Evolutionary conservation across 2,113 vertebrate genomes (phyloP).

Genomic region (Lampris incognitus): DNA sequence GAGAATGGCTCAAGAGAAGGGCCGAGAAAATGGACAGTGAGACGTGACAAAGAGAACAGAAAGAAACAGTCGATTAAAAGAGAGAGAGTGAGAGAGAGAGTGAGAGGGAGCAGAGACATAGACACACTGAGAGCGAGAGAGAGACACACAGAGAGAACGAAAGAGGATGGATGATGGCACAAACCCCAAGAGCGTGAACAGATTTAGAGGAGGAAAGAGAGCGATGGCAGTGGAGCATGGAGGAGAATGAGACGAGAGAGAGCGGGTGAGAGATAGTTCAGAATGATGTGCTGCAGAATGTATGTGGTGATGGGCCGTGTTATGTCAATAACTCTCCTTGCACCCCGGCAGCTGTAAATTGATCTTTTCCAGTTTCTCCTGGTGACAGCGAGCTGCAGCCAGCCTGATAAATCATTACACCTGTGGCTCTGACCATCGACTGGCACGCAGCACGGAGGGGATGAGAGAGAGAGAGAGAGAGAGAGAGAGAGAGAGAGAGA

Average conservation of each 20-base stretch:
- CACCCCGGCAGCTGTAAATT: constrained; percentile 92
- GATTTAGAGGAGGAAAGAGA: neutral
- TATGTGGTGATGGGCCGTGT: constrained; percentile 84
- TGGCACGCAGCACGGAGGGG: constrained; percentile 69
- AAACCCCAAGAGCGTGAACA: neutral
- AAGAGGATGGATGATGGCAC: neutral
- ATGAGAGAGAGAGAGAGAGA: neutral
- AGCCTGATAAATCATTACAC: constrained; percentile 91
- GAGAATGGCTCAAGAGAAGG: too few relatives aligned
- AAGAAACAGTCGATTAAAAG: neutral
- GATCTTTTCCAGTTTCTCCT: constrained; percentile 95
- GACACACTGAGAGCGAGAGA: neutral
- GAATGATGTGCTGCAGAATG: neutral
- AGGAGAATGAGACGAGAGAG: constrained; percentile 37
- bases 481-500: neutral
- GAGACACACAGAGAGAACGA: neutral
- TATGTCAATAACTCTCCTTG: constrained; percentile 89
- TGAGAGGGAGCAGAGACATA: neutral
- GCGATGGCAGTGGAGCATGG: constrained; percentile 51
- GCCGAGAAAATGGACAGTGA: too few relatives aligned
- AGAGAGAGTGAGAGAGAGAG: neutral
- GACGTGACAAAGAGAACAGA: too few relatives aligned
- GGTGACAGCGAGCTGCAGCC: constrained; percentile 79
- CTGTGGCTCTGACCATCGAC: constrained; percentile 81
- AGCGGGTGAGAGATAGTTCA: constrained; percentile 73